These are phyloP conservation scores for Meandrusa payeni DNA, from an alignment of 2,888 invertebrate species.

Conservation along the genomic window DNA sequence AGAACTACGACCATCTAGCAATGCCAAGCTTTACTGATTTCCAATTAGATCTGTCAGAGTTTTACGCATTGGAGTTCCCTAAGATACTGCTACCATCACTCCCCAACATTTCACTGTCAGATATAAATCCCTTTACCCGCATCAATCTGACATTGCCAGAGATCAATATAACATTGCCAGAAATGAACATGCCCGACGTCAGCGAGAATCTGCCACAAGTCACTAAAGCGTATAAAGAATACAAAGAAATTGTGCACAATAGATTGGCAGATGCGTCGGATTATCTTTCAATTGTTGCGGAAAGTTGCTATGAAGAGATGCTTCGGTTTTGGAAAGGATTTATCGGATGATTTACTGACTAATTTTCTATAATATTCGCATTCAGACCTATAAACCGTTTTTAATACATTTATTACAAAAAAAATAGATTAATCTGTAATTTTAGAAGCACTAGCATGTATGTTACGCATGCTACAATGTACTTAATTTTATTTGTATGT, in stretches of 20 bases:
- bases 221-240: conserved; percentile 57
- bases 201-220: conserved; percentile 59
- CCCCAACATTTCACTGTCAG: conserved; percentile 51
- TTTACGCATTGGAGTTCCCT: conserved; percentile 46
- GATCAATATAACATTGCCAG: conserved; percentile 38
- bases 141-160: conserved; percentile 37
- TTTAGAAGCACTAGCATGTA: too few relatives aligned
- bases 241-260: conserved; percentile 72
- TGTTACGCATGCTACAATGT: too few relatives aligned
- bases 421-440: too few relatives aligned
- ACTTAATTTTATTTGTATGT: too few relatives aligned
- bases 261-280: conserved; percentile 74
- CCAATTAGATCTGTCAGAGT: conserved; percentile 60
- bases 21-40: conserved; percentile 74
- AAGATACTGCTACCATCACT: conserved; percentile 38
- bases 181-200: conserved; percentile 49
- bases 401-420: too few relatives aligned
- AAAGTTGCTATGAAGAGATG: conserved; percentile 75
- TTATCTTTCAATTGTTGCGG: conserved; percentile 73
- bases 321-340: conserved; percentile 60
- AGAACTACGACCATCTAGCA: conserved; percentile 64
- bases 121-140: conserved; percentile 39
- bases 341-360: conserved; percentile 44
- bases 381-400: conserved; percentile 2
- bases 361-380: too few relatives aligned